phyloP scores from a whole-genome alignment of 2,888 invertebrate species.

The Cantharis rustica region DNA sequence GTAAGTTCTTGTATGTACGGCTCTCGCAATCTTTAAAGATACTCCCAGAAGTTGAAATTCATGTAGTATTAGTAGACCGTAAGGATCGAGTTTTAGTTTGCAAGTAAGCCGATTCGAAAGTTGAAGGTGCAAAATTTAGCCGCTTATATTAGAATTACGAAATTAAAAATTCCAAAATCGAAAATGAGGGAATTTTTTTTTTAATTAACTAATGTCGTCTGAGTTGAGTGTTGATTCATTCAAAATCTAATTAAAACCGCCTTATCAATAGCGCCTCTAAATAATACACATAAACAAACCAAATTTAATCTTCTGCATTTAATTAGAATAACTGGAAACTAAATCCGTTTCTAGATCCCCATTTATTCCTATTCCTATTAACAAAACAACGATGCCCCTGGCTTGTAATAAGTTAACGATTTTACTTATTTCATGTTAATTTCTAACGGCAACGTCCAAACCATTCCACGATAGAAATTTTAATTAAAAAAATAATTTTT shows the following conservation, averaged over 20 bases:
- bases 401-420: conserved; percentile 11
- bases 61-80: conserved; percentile 6
- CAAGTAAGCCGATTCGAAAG: background rate
- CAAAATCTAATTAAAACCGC: conserved; percentile 21
- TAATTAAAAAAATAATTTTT: background rate
- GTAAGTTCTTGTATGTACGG: conserved; percentile 37
- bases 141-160: background rate
- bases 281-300: conserved; percentile 25
- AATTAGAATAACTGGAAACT: conserved; percentile 28
- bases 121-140: background rate
- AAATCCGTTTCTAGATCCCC: conserved; percentile 26
- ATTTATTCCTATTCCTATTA: conserved; percentile 23
- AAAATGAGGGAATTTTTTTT: background rate
- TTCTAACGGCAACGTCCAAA: background rate
- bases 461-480: background rate
- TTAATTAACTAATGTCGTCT: conserved; percentile 3
- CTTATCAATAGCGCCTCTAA: conserved; percentile 19
- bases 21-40: conserved; percentile 41
- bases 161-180: background rate
- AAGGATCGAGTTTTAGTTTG: background rate
- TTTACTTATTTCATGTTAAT: background rate
- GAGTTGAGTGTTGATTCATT: conserved; percentile 13
- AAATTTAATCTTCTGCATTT: conserved; percentile 27
- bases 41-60: conserved; percentile 34
- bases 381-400: conserved; percentile 11